phyloP scores from a whole-genome alignment of 2,797 vertebrate species.

The Myotis planiceps region DNA sequence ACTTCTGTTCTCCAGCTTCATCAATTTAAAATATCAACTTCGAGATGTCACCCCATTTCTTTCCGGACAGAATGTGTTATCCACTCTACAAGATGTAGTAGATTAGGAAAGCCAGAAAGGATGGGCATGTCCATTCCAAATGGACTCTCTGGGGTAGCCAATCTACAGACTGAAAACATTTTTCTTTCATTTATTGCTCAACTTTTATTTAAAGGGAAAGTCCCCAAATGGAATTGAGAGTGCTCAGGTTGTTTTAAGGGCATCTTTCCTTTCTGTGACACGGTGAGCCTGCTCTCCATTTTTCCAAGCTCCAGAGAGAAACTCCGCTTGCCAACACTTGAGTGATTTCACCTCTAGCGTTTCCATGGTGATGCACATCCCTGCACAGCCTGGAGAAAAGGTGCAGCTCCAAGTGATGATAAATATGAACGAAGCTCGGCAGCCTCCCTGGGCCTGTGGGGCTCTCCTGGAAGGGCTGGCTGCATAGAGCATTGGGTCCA shows the following conservation, averaged over 20 bases:
- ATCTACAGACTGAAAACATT: constrained; percentile 47
- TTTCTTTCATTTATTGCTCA: constrained; percentile 61
- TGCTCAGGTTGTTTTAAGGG: constrained; percentile 64
- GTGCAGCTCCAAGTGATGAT: constrained; percentile 73
- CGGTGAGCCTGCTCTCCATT: constrained; percentile 66
- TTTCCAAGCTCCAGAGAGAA: constrained; percentile 77
- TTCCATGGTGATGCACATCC: constrained; percentile 80
- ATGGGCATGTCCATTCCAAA: constrained; percentile 48
- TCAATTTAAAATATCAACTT: constrained; percentile 60
- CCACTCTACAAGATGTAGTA: constrained; percentile 37
- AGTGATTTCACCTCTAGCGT: constrained; percentile 81
- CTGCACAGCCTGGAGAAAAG: constrained; percentile 76
- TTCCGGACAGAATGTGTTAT: constrained; percentile 32
- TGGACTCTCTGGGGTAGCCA: background rate
- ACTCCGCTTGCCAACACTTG: constrained; percentile 79
- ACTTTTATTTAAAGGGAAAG: constrained; percentile 70
- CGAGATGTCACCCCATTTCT: background rate
- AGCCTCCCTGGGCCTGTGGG: background rate
- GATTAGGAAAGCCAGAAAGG: constrained; percentile 57
- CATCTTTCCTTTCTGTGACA: constrained; percentile 74
- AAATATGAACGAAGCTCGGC: constrained; percentile 58
- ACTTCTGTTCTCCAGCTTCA: background rate
- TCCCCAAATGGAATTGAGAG: constrained; percentile 54
- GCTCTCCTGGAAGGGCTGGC: background rate
- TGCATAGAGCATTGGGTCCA: background rate